Conservation (phyloP, 2,113 vertebrate genomes). For the Notechis scutatus region DNA sequence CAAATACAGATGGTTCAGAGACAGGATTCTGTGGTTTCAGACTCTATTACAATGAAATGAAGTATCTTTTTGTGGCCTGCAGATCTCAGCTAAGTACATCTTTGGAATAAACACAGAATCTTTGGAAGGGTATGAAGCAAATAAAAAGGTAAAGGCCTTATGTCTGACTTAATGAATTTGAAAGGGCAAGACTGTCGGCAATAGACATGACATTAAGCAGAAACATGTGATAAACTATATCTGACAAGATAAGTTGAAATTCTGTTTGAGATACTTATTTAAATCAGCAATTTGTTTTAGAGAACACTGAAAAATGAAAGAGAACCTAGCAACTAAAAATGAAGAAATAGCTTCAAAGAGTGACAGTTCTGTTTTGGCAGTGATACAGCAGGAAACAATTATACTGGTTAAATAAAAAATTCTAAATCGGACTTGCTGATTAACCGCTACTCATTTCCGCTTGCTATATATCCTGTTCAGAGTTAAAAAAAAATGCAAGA, state of each 20-base stretch:
- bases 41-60: not conserved
- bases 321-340: not conserved
- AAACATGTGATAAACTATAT: not conserved
- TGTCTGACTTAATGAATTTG: conserved; percentile 17
- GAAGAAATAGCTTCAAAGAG: not conserved
- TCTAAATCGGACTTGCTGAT: not conserved
- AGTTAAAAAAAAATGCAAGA: not conserved
- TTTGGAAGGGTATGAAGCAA: not conserved
- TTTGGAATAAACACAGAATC: not conserved
- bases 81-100: not conserved
- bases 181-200: not conserved
- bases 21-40: not conserved
- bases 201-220: conserved; percentile 12
- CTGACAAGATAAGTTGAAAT: not conserved
- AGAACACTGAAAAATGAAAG: conserved; percentile 4
- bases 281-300: not conserved
- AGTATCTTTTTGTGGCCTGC: not conserved
- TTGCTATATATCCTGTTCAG: not conserved
- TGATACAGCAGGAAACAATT: not conserved
- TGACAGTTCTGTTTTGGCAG: not conserved
- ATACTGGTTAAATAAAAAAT: not conserved
- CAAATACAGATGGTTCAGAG: not conserved
- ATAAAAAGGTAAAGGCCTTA: conserved; percentile 1
- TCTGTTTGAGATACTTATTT: not conserved
- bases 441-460: not conserved